A percentile compares a stretch with the other conserved stretches of the same genome.
Evolutionary conservation across 2,888 invertebrate species (phyloP).

Genomic region (Lacanobia oleracea): DNA sequence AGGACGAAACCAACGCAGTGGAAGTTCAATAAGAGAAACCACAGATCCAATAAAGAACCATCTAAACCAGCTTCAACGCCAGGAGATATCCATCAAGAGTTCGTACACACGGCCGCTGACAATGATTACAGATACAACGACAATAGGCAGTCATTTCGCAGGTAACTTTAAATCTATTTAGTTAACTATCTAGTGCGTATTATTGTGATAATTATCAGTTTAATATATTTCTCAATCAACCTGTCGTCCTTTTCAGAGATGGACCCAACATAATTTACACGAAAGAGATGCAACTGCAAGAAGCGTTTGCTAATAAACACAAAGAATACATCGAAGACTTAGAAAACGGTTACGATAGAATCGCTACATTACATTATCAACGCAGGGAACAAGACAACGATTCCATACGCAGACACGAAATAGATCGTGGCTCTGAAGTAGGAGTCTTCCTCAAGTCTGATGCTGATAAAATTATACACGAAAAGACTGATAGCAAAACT

Average conservation of each 20-base stretch:
- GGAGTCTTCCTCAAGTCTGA: constrained; percentile 87
- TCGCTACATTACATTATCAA: constrained; percentile 87
- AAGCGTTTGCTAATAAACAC: constrained; percentile 87
- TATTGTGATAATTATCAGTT: background rate
- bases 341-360: constrained; percentile 90
- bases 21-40: constrained; percentile 93
- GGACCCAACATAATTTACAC: constrained; percentile 90
- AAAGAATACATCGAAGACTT: constrained; percentile 91
- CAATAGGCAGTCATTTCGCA: constrained; percentile 84
- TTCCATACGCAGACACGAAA: constrained; percentile 94
- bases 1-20: constrained; percentile 93
- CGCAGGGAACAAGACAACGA: constrained; percentile 92
- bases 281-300: constrained; percentile 89
- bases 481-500: constrained; percentile 77
- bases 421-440: constrained; percentile 94
- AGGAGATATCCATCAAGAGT: constrained; percentile 86
- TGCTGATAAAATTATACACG: constrained; percentile 75
- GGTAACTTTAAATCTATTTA: constrained; percentile 71
- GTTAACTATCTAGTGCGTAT: background rate
- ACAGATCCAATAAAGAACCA: constrained; percentile 87
- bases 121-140: constrained; percentile 88
- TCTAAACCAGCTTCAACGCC: constrained; percentile 88
- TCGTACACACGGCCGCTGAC: constrained; percentile 85
- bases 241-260: constrained; percentile 78
- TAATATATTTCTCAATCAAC: background rate